Conservation (phyloP, 1,140 invertebrate genomes). For the Rhizoglyphus robini region DNA sequence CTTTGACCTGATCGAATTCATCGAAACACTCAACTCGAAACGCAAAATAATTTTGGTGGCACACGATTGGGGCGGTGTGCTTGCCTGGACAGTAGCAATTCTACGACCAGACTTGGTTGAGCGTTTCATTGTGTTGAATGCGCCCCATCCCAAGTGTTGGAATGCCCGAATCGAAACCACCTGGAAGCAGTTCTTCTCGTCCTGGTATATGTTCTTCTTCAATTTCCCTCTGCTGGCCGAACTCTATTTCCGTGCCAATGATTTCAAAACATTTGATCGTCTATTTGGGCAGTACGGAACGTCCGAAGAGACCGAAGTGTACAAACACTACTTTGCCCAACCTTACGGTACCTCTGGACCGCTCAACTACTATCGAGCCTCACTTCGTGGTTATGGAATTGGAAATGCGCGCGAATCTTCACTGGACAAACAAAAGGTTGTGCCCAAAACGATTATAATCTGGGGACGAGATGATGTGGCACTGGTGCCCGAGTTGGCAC, state of each 20-base stretch:
- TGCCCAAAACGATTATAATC: conserved; percentile 42
- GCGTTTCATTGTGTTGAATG: conserved; percentile 56
- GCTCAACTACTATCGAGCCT: conserved; percentile 57
- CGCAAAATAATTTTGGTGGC: conserved; percentile 44
- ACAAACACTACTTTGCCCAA: conserved; percentile 58
- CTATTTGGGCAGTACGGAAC: conserved; percentile 38
- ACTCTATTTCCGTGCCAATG: conserved; percentile 44
- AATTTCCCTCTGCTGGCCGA: conserved; percentile 57
- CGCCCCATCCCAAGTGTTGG: conserved; percentile 57
- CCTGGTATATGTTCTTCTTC: conserved; percentile 46
- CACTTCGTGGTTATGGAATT: not conserved
- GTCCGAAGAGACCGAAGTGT: conserved; percentile 51
- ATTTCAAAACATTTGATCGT: conserved; percentile 47
- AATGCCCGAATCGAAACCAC: conserved; percentile 39
- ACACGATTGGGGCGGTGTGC: conserved; percentile 63
- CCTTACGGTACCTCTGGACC: conserved; percentile 55
- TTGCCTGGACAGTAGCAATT: conserved; percentile 54
- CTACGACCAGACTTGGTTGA: conserved; percentile 50
- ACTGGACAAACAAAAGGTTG: not conserved
- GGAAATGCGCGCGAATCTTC: not conserved
- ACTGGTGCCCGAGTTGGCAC: conserved; percentile 43
- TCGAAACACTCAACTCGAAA: not conserved
- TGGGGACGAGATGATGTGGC: conserved; percentile 53
- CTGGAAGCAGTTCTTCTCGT: conserved; percentile 44
- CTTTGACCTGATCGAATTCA: conserved; percentile 3